Evolutionary conservation across 2,113 vertebrate genomes (phyloP).

Genomic region (Nycticryphes semicollaris): DNA sequence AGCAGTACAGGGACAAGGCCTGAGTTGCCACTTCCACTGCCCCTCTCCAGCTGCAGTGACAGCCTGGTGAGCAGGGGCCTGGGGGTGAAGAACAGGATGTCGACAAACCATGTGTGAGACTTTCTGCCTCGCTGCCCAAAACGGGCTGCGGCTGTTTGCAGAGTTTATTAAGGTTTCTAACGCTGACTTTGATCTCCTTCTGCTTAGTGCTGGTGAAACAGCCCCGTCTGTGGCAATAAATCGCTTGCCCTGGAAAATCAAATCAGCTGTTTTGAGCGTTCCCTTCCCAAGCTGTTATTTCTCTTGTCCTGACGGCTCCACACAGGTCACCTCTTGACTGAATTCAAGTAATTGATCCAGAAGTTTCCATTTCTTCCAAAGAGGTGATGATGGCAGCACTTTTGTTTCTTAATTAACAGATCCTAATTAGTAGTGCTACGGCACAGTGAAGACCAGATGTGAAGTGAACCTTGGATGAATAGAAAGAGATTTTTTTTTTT

Average conservation of each 20-base stretch:
- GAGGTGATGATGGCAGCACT: not conserved
- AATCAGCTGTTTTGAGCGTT: not conserved
- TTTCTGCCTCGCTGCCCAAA: not conserved
- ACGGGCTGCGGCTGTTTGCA: rapidly evolving
- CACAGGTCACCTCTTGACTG: not conserved
- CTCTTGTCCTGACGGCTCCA: not conserved
- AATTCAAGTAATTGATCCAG: not conserved
- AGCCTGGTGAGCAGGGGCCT: not conserved
- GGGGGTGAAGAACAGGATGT: not conserved
- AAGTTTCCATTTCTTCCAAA: not conserved
- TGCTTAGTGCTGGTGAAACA: not conserved
- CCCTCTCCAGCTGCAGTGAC: not conserved
- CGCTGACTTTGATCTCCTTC: not conserved
- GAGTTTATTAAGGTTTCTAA: not conserved
- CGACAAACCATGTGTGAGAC: rapidly evolving
- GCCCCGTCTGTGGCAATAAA: not conserved
- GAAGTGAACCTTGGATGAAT: not conserved
- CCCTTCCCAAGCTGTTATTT: not conserved
- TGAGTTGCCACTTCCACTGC: not conserved
- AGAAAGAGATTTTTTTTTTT: not conserved
- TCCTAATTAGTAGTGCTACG: not conserved
- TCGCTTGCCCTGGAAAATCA: not conserved
- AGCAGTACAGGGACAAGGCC: rapidly evolving
- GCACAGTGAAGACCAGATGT: constrained; percentile 26
- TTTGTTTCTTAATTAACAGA: constrained; percentile 35